Conservation (phyloP, 2,113 vertebrate genomes). For the Anhinga anhinga region DNA sequence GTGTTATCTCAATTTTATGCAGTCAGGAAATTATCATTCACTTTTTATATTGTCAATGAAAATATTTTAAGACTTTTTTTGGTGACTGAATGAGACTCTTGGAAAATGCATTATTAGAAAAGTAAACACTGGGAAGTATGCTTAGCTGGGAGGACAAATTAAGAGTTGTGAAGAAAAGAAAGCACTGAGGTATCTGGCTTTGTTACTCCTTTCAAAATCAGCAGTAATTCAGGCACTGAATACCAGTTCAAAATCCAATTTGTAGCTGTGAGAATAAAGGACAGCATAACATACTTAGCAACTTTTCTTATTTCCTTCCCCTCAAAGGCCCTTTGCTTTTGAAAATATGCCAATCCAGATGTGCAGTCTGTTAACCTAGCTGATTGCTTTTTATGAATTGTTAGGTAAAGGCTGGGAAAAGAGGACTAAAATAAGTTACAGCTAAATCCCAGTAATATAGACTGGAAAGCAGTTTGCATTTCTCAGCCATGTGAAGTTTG, state of each 20-base stretch:
- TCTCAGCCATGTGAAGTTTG: neutral
- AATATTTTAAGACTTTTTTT: neutral
- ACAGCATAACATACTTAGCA: neutral
- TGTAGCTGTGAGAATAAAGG: neutral
- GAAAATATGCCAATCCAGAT: neutral
- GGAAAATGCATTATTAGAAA: neutral
- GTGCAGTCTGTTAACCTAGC: neutral
- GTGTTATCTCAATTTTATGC: neutral
- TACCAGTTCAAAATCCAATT: neutral
- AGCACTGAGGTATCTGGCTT: neutral
- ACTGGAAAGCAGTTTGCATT: neutral
- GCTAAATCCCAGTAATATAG: neutral
- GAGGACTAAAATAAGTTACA: neutral
- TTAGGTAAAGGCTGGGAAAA: neutral
- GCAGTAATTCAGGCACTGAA: neutral
- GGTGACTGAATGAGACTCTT: neutral
- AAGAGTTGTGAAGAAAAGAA: neutral
- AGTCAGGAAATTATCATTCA: neutral
- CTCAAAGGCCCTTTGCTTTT: neutral
- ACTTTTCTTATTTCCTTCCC: neutral
- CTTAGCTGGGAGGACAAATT: neutral
- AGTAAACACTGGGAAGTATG: neutral
- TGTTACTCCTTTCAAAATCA: neutral
- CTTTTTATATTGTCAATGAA: neutral
- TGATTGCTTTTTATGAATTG: neutral